Evolutionary conservation across 2,888 invertebrate species (phyloP).

Genomic region (Drosophila mayaguana): DNA sequence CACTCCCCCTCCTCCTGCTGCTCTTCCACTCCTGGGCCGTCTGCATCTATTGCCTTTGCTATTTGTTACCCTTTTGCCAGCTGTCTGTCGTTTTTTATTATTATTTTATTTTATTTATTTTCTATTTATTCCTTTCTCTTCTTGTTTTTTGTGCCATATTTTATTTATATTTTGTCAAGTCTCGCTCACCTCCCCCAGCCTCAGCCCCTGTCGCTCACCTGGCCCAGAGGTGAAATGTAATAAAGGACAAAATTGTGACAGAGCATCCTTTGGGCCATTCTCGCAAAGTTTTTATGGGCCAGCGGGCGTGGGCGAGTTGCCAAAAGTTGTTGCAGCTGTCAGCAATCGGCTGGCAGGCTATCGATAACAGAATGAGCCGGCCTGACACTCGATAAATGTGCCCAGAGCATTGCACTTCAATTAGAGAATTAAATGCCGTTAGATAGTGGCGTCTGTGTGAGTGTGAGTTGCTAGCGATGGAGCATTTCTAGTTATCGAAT

Average conservation of each 20-base stretch:
- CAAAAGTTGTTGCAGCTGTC: conserved; percentile 23
- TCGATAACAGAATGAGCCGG: conserved; percentile 34
- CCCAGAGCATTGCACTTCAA: background rate
- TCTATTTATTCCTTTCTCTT: conserved; percentile 46
- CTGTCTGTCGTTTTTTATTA: background rate
- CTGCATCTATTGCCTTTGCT: conserved; percentile 25
- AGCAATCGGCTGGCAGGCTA: conserved; percentile 10
- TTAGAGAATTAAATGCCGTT: background rate
- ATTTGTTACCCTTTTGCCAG: conserved; percentile 50
- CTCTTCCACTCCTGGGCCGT: background rate
- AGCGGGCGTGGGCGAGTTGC: conserved; percentile 9
- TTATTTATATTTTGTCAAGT: conserved; percentile 80
- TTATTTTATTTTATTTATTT: conserved; percentile 48
- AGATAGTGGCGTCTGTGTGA: background rate
- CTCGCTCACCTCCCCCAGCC: conserved; percentile 34
- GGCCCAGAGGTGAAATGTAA: conserved; percentile 60
- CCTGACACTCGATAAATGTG: conserved; percentile 6
- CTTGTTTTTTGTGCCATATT: conserved; percentile 70
- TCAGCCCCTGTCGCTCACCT: background rate
- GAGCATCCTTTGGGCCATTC: conserved; percentile 68
- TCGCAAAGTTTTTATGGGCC: conserved; percentile 37
- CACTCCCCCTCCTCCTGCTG: background rate
- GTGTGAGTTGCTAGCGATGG: background rate
- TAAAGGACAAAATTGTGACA: conserved; percentile 73
- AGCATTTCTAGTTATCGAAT: background rate